Evolutionary conservation across 2,888 invertebrate species (phyloP).

Genomic region (Acrocyrtus sp.): DNA sequence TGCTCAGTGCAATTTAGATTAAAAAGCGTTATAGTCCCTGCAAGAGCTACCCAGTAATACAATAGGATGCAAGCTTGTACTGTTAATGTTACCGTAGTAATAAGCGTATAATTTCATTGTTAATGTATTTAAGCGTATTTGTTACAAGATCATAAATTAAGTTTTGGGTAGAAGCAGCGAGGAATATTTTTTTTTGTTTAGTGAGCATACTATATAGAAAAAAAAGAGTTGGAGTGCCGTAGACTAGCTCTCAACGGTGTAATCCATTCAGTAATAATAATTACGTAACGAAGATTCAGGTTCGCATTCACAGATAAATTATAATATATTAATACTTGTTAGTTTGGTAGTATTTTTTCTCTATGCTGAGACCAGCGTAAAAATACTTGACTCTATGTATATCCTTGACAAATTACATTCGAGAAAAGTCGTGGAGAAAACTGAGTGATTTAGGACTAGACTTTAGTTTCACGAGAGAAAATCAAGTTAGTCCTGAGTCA

Average conservation of each 20-base stretch:
- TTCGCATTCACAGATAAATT: neutral
- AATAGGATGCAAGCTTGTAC: constrained; percentile 25
- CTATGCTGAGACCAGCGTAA: neutral
- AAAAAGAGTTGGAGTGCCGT: no score
- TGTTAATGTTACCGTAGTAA: constrained; percentile 12
- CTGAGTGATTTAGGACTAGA: constrained; percentile 14
- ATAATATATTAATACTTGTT: neutral
- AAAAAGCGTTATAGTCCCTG: neutral
- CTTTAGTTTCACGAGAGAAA: neutral
- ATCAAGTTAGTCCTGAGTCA: neutral
- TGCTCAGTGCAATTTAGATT: no score
- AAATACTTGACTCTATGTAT: neutral
- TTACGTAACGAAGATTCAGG: neutral
- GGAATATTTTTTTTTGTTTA: no score
- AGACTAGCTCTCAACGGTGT: constrained; percentile 2
- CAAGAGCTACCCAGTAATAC: neutral
- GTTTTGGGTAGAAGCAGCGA: constrained; percentile 1
- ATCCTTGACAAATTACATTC: neutral
- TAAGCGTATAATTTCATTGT: constrained; percentile 30
- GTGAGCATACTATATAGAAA: no score
- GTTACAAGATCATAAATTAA: constrained; percentile 9
- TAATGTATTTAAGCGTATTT: constrained; percentile 19
- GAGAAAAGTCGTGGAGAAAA: constrained; percentile 7
- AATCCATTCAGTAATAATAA: neutral
- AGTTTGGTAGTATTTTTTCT: neutral